A percentile compares a stretch with the other conserved stretches of the same genome.
These are phyloP conservation scores for Luidia sarsii DNA, from an alignment of 53 echinoderm and acorn worm species.

Conservation along the genomic window DNA sequence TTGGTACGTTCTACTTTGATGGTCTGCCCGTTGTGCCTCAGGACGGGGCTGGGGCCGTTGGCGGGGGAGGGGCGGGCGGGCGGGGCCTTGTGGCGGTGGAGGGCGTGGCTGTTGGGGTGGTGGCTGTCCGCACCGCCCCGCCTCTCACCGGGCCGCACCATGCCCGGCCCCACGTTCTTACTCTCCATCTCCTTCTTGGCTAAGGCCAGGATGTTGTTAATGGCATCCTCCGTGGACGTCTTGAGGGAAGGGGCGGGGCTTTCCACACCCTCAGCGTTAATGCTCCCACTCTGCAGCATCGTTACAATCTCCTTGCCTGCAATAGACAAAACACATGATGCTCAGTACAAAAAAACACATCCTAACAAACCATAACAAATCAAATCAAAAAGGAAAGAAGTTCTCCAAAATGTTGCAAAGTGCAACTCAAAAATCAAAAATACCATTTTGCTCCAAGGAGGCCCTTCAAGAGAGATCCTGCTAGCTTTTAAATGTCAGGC, in stretches of 20 bases:
- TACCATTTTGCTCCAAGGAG: too few relatives aligned
- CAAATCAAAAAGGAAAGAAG: too few relatives aligned
- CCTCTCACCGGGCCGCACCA: conserved; percentile 54
- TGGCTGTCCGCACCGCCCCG: conserved; percentile 49
- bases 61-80: background rate
- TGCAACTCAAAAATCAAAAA: too few relatives aligned
- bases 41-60: background rate
- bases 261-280: background rate
- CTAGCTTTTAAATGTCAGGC: too few relatives aligned
- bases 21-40: conserved; percentile 33
- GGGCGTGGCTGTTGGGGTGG: conserved; percentile 43
- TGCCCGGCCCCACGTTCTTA: conserved; percentile 40
- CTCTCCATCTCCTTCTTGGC: conserved; percentile 93
- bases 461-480: too few relatives aligned
- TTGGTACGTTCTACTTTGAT: conserved; percentile 18
- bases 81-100: conserved; percentile 15
- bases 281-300: background rate
- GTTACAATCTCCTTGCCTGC: conserved; percentile 55
- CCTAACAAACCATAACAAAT: too few relatives aligned
- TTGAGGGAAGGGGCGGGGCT: conserved; percentile 29
- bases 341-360: background rate
- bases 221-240: conserved; percentile 87
- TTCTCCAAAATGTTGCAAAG: too few relatives aligned
- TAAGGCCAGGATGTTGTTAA: conserved; percentile 90
- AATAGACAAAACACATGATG: background rate